These are phyloP conservation scores for Drosophila meridiana DNA, from an alignment of 2,888 invertebrate genomes.

Conservation along the genomic window DNA sequence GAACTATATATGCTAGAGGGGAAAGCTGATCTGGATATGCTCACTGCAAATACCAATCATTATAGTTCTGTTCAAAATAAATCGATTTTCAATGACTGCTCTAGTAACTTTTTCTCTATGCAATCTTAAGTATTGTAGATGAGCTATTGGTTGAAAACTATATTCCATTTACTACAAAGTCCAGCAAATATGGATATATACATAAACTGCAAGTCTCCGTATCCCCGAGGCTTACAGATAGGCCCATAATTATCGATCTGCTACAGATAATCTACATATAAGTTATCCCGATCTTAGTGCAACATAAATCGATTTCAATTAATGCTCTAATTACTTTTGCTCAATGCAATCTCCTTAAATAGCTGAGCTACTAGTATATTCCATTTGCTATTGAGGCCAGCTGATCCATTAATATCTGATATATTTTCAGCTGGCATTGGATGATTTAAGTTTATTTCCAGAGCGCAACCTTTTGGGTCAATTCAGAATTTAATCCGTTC, in stretches of 20 bases:
- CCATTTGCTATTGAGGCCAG: neutral
- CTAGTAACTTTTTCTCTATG: too few species aligned
- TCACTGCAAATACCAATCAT: too few species aligned
- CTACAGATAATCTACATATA: neutral
- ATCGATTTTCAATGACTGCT: too few species aligned
- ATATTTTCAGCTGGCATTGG: slow-evolving; percentile 6
- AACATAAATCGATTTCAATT: neutral
- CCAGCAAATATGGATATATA: too few species aligned
- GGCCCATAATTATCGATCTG: neutral
- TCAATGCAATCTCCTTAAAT: neutral
- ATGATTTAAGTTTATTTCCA: slow-evolving; percentile 29
- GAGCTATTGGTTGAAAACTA: too few species aligned
- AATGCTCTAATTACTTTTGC: neutral
- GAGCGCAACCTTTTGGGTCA: slow-evolving; percentile 48
- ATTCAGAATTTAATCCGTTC: slow-evolving; percentile 71
- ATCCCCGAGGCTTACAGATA: neutral
- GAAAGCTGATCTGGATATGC: neutral
- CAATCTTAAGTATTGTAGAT: too few species aligned
- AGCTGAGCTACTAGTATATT: neutral
- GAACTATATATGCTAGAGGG: too few species aligned
- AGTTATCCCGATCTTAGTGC: neutral
- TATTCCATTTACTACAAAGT: too few species aligned
- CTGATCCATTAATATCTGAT: slow-evolving; percentile 2
- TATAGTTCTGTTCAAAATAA: too few species aligned
- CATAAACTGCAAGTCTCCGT: too few species aligned